These are phyloP conservation scores for Abrostola triplasia DNA, from an alignment of 2,888 invertebrate genomes.

Conservation along the genomic window DNA sequence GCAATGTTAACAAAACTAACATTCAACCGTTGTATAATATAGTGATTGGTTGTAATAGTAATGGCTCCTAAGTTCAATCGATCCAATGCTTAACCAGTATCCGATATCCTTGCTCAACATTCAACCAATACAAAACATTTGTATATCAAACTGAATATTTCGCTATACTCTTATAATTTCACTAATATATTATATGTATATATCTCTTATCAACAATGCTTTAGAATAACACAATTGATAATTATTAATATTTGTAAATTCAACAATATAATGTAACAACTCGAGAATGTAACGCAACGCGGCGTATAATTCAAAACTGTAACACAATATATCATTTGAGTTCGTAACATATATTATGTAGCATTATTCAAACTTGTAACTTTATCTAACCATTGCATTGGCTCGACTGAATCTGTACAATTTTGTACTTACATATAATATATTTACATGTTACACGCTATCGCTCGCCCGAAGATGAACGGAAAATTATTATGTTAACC, in stretches of 20 bases:
- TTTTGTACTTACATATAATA: constrained; percentile 54
- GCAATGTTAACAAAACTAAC: neutral
- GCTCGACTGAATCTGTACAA: constrained; percentile 58
- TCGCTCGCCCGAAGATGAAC: constrained; percentile 59
- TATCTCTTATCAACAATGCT: constrained; percentile 32
- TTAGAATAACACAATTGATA: constrained; percentile 42
- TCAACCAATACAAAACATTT: constrained; percentile 41
- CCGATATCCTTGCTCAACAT: constrained; percentile 19
- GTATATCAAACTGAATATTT: constrained; percentile 37
- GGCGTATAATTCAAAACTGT: constrained; percentile 16
- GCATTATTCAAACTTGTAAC: constrained; percentile 34
- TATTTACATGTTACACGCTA: constrained; percentile 56
- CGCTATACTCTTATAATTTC: constrained; percentile 37
- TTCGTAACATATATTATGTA: constrained; percentile 24
- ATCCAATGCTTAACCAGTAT: constrained; percentile 50
- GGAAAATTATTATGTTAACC: constrained; percentile 29
- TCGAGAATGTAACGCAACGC: constrained; percentile 15
- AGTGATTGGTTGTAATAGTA: constrained; percentile 47
- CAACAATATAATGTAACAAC: constrained; percentile 43
- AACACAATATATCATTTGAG: constrained; percentile 42
- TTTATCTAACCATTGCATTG: constrained; percentile 42
- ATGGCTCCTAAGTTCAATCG: constrained; percentile 56
- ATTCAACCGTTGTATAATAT: constrained; percentile 1
- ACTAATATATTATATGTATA: constrained; percentile 38
- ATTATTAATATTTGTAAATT: constrained; percentile 30